Evolutionary conservation across 2,888 invertebrate species (phyloP).

Genomic region (Harmothoe impar): DNA sequence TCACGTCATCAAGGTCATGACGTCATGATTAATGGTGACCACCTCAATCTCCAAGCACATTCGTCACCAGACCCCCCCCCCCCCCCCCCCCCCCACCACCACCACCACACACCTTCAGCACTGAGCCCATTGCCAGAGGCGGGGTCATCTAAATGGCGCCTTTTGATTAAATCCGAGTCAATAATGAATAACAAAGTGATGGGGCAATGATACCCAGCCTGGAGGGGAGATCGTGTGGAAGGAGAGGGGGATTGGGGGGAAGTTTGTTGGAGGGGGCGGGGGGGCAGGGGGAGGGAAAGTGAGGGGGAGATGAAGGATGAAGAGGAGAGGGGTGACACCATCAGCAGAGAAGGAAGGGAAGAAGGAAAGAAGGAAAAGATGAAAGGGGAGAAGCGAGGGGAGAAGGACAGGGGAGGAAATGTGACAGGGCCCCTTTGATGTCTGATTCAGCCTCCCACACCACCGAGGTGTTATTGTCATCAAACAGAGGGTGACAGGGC

Average conservation of each 20-base stretch:
- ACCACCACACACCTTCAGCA: not conserved
- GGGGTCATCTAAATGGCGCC: not conserved
- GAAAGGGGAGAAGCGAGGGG: too few species aligned
- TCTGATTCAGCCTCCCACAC: too few species aligned
- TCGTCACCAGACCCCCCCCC: not conserved
- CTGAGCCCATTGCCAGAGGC: not conserved
- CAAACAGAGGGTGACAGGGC: too few species aligned
- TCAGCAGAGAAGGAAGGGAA: too few species aligned
- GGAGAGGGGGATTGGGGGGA: too few species aligned
- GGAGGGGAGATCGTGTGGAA: too few species aligned
- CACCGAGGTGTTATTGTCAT: too few species aligned
- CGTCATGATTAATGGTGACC: not conserved
- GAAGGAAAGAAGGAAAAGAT: too few species aligned
- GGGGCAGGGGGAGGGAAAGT: not conserved
- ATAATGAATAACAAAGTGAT: not conserved
- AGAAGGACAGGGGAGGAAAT: too few species aligned
- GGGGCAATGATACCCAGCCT: not conserved
- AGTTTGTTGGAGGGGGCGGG: slow-evolving; percentile 1
- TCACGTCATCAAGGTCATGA: not conserved
- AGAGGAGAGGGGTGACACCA: not conserved
- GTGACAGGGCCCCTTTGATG: too few species aligned
- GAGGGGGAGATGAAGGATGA: not conserved
- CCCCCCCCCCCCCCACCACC: too few species aligned
- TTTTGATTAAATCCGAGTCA: not conserved
- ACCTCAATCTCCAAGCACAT: slow-evolving; percentile 7